Base-by-base conservation (phyloP, 92 coral and sea anemone species). In the Montipora capitata region DNA sequence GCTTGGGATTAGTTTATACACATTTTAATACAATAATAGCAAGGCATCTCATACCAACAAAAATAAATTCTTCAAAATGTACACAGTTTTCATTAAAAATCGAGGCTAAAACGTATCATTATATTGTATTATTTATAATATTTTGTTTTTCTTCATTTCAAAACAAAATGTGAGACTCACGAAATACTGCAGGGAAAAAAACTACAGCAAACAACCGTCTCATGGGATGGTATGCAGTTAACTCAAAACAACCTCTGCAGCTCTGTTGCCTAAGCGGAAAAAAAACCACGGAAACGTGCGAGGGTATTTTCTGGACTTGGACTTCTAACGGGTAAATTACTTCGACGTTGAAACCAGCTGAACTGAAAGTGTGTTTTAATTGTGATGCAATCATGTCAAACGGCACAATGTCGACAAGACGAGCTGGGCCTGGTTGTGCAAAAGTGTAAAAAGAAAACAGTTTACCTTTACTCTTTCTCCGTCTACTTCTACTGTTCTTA, bases 381-480 rank as follows among this genome's bases (percentile, higher is more conserved):
- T 68, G 62, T 44, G 40, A 0, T 12, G 27, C 10, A 48, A 8
- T 10, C 12, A 20, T 27, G 35, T 27, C 35, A 27, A 27, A 27
- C 35, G 35, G 2, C 35, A 27, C 35, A 27, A 27, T 0, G 35
- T 27, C 35, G 35, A 27, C 35, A 27, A 27, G 35, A 27, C 35
- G 35, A 27, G 35, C 35, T 27, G 35, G 2, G 35, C 35, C 35
- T 45, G 51, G 9, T 45, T 45, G 51, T 4, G 51, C 20, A 64
- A 75, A 75, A 20, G 35, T 2, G 35, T 27, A 27, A 76, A 45
- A 44, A 40, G 43, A 3, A 39, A 7, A 11, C 4, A 9, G 51
- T 54, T 82, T 85, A 98, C 99, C 98, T 98, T 98, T 17, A 98
- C 98, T 86, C 86, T 94, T 91, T 98, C 98, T 65, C 96, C 95